Percentiles rank a stretch among this genome's conserved stretches.
Evolutionary conservation across 53 echinoderm and acorn worm species (phyloP).

Genomic region (Zoroaster sp.): DNA sequence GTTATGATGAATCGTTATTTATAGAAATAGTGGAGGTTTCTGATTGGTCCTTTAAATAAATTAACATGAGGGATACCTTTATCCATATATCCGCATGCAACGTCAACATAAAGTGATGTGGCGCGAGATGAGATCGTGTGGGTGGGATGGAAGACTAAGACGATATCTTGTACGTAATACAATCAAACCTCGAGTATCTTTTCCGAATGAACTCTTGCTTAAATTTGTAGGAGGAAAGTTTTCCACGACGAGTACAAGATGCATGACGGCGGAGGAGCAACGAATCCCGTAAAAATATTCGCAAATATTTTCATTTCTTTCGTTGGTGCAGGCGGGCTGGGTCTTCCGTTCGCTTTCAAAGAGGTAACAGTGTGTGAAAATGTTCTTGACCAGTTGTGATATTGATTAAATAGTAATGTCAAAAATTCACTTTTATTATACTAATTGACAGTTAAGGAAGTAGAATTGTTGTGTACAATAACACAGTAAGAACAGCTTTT

Average conservation of each 20-base stretch:
- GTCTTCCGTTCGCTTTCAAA: constrained; percentile 93
- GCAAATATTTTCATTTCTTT: constrained; percentile 98
- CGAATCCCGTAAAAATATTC: constrained; percentile 87
- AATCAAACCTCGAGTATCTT: too few relatives aligned
- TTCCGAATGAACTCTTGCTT: not conserved
- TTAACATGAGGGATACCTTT: not conserved
- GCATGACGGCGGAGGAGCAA: constrained; percentile 82
- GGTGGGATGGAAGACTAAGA: too few relatives aligned
- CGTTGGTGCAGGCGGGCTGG: constrained; percentile 90
- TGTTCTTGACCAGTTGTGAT: constrained; percentile 6
- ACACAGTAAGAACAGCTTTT: too few relatives aligned
- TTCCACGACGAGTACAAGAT: constrained; percentile 47
- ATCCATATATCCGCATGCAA: too few relatives aligned
- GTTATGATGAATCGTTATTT: too few relatives aligned
- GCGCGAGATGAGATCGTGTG: too few relatives aligned
- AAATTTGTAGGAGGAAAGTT: not conserved
- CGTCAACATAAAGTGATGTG: not conserved
- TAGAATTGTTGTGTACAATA: too few relatives aligned
- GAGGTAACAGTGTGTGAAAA: constrained; percentile 65
- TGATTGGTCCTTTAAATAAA: not conserved
- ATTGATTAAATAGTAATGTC: too few relatives aligned
- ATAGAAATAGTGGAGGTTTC: not conserved
- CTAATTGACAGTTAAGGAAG: too few relatives aligned
- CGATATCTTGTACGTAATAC: too few relatives aligned
- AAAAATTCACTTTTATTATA: too few relatives aligned